A percentile compares a stretch with the other conserved stretches of the same genome.
Evolutionary conservation across 2,113 vertebrate species (phyloP).

Genomic region (Carollia perspicillata): DNA sequence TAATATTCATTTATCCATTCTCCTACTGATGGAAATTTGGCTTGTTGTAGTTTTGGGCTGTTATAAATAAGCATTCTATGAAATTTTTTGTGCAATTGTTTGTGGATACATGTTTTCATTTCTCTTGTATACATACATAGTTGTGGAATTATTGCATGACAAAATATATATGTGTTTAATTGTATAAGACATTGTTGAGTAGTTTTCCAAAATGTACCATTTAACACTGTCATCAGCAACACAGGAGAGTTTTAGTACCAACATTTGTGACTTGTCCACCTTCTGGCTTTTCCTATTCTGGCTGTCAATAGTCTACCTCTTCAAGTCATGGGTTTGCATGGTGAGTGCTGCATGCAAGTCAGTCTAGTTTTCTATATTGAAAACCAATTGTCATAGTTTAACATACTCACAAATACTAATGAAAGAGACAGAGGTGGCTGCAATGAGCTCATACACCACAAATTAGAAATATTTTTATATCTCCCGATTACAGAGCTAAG

Average conservation of each 20-base stretch:
- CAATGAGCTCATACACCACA: background rate
- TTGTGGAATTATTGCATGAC: background rate
- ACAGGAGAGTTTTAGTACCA: background rate
- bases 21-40: background rate
- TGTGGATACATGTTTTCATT: background rate
- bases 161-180: background rate
- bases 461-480: background rate
- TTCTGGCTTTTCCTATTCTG: background rate
- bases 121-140: background rate
- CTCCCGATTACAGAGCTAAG: background rate
- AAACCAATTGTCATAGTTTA: background rate
- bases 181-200: background rate
- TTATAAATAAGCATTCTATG: background rate
- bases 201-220: background rate
- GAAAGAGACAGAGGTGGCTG: background rate
- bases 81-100: background rate
- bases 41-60: background rate
- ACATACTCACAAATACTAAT: background rate
- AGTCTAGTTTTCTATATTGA: background rate
- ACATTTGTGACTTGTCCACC: background rate
- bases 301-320: background rate
- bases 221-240: background rate
- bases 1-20: background rate
- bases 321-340: background rate
- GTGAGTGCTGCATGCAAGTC: background rate